A percentile compares a stretch with the other conserved stretches of the same genome.
These are phyloP conservation scores for Pollimyrus isidori DNA, from an alignment of 2,113 vertebrate species.

Conservation along the genomic window DNA sequence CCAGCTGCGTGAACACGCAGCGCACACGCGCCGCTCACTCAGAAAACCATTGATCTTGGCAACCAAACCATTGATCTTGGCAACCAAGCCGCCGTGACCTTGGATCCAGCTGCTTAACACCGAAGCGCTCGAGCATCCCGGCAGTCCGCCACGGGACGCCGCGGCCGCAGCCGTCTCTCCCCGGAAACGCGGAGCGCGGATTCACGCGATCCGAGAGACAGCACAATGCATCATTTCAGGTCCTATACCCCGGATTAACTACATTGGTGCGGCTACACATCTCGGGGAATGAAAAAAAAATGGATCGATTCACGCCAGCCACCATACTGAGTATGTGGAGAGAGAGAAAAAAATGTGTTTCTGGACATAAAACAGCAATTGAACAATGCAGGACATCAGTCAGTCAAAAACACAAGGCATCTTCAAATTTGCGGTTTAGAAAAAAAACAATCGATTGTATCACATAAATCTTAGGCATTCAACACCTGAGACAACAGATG, in stretches of 20 bases:
- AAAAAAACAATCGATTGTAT: neutral
- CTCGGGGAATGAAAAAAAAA: neutral
- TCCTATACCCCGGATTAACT: neutral
- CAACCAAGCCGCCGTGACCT: constrained; percentile 8
- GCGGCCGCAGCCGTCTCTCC: neutral
- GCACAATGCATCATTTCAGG: constrained; percentile 1
- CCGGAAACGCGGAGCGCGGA: neutral
- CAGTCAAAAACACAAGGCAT: neutral
- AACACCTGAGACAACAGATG: neutral
- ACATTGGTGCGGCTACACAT: constrained; percentile 2
- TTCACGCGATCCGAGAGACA: neutral
- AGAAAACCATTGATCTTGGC: constrained; percentile 5
- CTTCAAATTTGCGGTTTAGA: neutral
- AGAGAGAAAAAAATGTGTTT: neutral
- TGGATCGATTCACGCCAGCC: constrained; percentile 3
- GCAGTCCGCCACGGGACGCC: neutral
- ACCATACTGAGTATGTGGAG: neutral
- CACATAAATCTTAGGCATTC: neutral
- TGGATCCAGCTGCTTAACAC: constrained; percentile 11
- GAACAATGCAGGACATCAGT: neutral
- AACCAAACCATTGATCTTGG: constrained; percentile 11
- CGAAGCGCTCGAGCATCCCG: neutral
- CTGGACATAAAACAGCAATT: neutral
- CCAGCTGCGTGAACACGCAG: neutral
- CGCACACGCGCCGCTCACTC: neutral